Conservation (phyloP, 1,140 invertebrate species). For the Sinella curviseta region DNA sequence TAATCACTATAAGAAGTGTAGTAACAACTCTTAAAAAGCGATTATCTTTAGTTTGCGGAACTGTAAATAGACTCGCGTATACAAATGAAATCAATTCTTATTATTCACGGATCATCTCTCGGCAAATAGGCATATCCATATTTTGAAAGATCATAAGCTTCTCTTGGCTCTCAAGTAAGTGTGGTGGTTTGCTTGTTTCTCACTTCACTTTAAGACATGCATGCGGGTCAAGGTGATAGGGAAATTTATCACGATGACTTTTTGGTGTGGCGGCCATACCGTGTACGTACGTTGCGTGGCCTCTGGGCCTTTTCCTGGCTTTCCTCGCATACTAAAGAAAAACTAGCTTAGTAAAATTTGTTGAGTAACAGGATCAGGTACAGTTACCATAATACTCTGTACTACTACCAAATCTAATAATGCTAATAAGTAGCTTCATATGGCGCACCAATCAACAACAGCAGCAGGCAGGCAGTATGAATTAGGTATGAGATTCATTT, state of each 20-base stretch:
- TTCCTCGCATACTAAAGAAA: background rate
- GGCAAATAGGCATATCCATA: too few relatives aligned
- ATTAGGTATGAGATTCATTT: too few relatives aligned
- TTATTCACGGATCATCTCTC: too few relatives aligned
- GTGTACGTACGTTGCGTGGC: background rate
- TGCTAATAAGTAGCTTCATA: background rate
- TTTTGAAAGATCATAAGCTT: too few relatives aligned
- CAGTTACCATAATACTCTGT: conserved; percentile 1
- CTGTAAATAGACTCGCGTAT: too few relatives aligned
- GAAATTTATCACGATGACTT: background rate
- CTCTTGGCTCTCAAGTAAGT: too few relatives aligned
- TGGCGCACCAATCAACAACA: background rate
- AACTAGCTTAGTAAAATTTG: conserved; percentile 11
- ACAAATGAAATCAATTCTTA: too few relatives aligned
- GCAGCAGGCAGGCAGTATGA: too few relatives aligned
- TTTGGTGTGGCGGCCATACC: background rate
- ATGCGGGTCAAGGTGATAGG: conserved; percentile 11
- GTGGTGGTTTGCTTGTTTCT: too few relatives aligned
- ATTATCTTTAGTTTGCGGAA: too few relatives aligned
- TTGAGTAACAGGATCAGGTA: conserved; percentile 23
- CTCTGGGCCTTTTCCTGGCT: background rate
- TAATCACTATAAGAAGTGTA: too few relatives aligned
- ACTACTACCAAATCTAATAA: background rate
- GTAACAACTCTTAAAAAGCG: too few relatives aligned
- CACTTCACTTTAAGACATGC: background rate